A percentile compares a stretch with the other conserved stretches of the same genome.
Conservation (phyloP, 2,797 vertebrate genomes). For the Pseudomugil tenellus region DNA sequence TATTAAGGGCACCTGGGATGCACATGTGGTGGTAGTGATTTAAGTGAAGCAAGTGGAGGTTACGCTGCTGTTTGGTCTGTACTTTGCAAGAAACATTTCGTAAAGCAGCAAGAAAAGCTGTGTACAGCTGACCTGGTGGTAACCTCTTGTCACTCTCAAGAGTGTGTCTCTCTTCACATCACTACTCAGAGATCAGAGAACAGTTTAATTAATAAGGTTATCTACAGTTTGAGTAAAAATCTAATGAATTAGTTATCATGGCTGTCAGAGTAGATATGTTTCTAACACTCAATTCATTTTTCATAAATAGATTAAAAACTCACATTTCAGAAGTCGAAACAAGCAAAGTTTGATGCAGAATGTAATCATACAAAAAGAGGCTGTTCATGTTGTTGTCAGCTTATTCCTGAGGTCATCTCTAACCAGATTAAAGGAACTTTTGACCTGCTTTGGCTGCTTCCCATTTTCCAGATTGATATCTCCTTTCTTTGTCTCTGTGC, state of each 20-base stretch:
- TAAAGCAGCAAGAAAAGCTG: slow-evolving; percentile 26
- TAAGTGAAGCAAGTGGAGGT: slow-evolving; percentile 17
- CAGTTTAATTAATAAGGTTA: background rate
- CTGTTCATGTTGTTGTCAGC: background rate
- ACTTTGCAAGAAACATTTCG: slow-evolving; percentile 41
- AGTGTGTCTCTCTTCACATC: no score
- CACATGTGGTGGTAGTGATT: slow-evolving; percentile 38
- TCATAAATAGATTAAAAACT: background rate
- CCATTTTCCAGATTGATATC: background rate
- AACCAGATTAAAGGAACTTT: background rate
- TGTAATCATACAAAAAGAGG: background rate
- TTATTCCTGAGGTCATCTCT: background rate
- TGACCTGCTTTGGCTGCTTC: background rate
- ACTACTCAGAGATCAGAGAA: background rate
- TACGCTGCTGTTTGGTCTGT: slow-evolving; percentile 21
- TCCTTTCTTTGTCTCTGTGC: no score
- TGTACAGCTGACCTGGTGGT: slow-evolving; percentile 1
- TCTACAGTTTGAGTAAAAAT: background rate
- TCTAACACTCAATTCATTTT: no score
- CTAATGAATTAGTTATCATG: background rate
- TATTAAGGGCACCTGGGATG: slow-evolving; percentile 27
- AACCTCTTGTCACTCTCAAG: slow-evolving; percentile 21
- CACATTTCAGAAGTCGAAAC: background rate
- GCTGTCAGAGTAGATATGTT: background rate
- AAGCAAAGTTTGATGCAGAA: background rate